phyloP scores from a whole-genome alignment of 2,797 vertebrate genomes.

The Silurus lanzhouensis region DNA sequence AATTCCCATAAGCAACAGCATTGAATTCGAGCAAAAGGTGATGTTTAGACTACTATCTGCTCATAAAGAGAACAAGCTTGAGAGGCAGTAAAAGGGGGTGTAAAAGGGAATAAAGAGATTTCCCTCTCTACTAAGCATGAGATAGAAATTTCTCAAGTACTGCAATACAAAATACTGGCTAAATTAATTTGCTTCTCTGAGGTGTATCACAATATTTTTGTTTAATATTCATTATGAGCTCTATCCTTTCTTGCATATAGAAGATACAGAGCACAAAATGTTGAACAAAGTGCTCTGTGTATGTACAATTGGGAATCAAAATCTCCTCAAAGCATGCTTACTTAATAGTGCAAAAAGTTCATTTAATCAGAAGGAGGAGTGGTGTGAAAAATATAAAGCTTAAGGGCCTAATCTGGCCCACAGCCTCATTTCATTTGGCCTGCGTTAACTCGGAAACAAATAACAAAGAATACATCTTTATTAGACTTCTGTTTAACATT shows the following conservation, averaged over 20 bases:
- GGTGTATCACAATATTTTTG: background rate
- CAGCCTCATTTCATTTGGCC: no score
- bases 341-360: no score
- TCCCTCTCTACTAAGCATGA: conserved; percentile 6
- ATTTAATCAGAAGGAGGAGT: no score
- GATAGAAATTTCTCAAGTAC: background rate
- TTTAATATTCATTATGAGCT: background rate
- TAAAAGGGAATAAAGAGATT: conserved; percentile 29
- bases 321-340: no score
- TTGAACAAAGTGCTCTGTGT: no score
- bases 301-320: no score
- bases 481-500: no score
- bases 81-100: conserved; percentile 27
- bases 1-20: conserved; percentile 59
- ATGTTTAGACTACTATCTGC: conserved; percentile 33
- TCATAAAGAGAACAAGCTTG: conserved; percentile 23
- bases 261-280: no score
- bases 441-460: no score
- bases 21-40: background rate
- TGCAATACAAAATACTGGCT: background rate
- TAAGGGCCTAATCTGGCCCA: no score
- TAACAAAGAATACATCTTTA: no score
- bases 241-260: background rate
- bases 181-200: background rate
- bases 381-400: no score